These are phyloP conservation scores for Brachypteracias leptosomus DNA, from an alignment of 2,113 vertebrate species.

Conservation along the genomic window DNA sequence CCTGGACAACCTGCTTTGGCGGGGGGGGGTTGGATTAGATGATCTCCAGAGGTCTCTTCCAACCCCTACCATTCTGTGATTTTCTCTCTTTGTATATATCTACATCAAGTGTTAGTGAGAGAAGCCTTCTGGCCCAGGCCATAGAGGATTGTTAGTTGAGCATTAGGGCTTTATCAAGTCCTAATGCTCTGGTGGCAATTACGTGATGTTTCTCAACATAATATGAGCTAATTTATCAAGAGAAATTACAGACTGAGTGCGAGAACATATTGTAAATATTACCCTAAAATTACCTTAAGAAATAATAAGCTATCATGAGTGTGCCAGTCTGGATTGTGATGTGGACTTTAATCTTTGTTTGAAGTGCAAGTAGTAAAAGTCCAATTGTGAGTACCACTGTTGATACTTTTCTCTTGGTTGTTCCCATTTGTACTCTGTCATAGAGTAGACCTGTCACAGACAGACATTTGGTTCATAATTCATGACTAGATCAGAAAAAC, in stretches of 20 bases:
- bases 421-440: not conserved
- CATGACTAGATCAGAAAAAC: not conserved
- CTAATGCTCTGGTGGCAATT: not conserved
- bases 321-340: not conserved
- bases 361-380: not conserved
- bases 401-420: not conserved
- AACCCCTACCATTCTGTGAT: not conserved
- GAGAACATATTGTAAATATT: not conserved
- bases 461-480: not conserved
- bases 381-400: not conserved
- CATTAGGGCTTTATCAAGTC: not conserved
- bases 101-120: not conserved
- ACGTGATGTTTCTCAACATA: not conserved
- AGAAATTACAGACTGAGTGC: not conserved
- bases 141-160: rapidly evolving
- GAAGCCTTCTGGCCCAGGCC: not conserved
- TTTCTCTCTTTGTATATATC: not conserved
- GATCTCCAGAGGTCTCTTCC: not conserved
- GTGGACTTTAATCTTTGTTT: not conserved
- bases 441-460: not conserved
- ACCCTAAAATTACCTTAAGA: not conserved
- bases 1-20: not conserved
- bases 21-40: too few relatives aligned
- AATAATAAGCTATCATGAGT: not conserved
- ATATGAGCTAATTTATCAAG: not conserved